These are phyloP conservation scores for Diplodus puntazzo DNA, from an alignment of 2,797 vertebrate species.

Conservation along the genomic window DNA sequence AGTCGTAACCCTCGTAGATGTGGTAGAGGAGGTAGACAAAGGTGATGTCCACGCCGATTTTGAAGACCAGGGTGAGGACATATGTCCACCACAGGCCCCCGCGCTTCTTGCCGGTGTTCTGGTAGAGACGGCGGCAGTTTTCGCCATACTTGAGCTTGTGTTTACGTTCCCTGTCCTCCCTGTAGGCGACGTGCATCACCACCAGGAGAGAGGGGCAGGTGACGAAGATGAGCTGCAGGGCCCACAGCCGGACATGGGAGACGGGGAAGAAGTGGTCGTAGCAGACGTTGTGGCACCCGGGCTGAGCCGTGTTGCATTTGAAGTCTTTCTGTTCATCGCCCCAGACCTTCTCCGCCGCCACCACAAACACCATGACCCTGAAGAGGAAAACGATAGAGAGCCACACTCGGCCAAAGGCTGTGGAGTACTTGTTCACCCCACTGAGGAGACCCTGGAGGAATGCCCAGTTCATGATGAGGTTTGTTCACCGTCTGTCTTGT, in stretches of 20 bases:
- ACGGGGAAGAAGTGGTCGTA: constrained; percentile 94
- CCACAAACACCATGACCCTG: constrained; percentile 94
- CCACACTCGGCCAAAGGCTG: constrained; percentile 95
- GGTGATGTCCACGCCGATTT: constrained; percentile 87
- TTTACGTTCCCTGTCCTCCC: constrained; percentile 88
- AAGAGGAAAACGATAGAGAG: constrained; percentile 97
- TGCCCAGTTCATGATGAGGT: constrained; percentile 93
- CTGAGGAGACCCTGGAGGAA: constrained; percentile 92
- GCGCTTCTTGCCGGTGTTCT: constrained; percentile 90
- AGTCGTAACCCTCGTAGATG: constrained; percentile 91
- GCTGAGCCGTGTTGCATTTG: constrained; percentile 93
- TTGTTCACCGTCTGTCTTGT: constrained; percentile 56
- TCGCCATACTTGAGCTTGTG: constrained; percentile 78
- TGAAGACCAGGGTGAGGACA: constrained; percentile 91
- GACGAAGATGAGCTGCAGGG: constrained; percentile 98
- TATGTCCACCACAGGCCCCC: constrained; percentile 98
- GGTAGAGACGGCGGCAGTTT: constrained; percentile 78
- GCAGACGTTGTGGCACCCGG: constrained; percentile 96
- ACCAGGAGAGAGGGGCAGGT: constrained; percentile 96
- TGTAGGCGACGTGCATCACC: constrained; percentile 95
- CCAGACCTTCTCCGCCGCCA: constrained; percentile 95
- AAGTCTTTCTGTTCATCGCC: constrained; percentile 97
- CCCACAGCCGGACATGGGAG: constrained; percentile 97
- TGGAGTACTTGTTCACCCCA: constrained; percentile 95
- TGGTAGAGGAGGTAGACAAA: constrained; percentile 92